Base-by-base conservation (phyloP, 2,797 vertebrate species). In the Limnodromus scolopaceus region DNA sequence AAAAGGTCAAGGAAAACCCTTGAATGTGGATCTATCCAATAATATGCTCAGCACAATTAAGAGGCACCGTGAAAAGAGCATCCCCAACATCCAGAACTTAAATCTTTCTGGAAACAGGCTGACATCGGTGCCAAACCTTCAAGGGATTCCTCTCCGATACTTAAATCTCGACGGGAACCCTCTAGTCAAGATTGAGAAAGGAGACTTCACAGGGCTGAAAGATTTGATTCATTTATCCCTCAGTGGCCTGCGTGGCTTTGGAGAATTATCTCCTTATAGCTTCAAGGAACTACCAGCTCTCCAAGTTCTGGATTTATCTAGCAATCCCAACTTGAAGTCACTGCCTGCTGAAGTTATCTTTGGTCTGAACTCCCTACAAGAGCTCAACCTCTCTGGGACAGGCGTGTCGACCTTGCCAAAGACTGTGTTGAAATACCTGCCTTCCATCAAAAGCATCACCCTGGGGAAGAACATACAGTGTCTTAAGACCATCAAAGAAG, bases 261-360 rank as follows among this genome's bases (percentile, higher is more conserved):
- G 89, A 28, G 95, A 97, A 22, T 98, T 99, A n/a, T 97, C 97
- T 20, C 98, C 98, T 1, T 65, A 97, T 4, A 97, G 98, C 92
- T 99, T 99, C 95, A 98, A 83, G 28, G 98, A 98, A 48, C 98
- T 99, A 9, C 96, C 96, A 25, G 98, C 98, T 95, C 98, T 99
- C 36, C 99, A 99, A 84, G 98, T 99, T 49, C 97, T 99, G 71
- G 99, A 99, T 96, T 98, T 99, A 32, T 99, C 99, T 6, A 98
- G 97, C 96, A 99, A 99, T 95, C 98, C 96, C 10, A 96, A 97
- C 25, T 97, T 99, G 28, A 98, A 97, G 70, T 98, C 96, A 25
- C 94, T 99, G 39, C 97, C 93, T 48, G 96, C 98, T 2, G 98
- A 98, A 19, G 98, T 99, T 6, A 99, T 99, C 70, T 98, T 96